These are phyloP conservation scores for Bombus affinis DNA, from an alignment of 1,140 invertebrate species.

Conservation along the genomic window DNA sequence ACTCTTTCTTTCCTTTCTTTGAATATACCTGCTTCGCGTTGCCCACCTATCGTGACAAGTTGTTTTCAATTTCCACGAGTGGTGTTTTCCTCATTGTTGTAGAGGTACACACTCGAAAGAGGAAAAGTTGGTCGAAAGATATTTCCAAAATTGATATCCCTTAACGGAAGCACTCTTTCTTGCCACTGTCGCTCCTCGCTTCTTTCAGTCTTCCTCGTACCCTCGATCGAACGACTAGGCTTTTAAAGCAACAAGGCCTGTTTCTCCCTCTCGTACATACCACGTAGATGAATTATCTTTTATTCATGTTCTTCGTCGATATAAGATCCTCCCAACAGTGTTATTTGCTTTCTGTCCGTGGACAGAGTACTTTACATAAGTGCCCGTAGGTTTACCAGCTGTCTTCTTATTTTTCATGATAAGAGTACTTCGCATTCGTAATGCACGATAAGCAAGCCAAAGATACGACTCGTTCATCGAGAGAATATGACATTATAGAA, in stretches of 20 bases:
- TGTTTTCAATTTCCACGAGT: conserved; percentile 1
- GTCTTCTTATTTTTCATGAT: conserved; percentile 52
- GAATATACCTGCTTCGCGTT: too few relatives aligned
- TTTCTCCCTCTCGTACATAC: conserved; percentile 54
- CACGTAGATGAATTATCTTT: conserved; percentile 76
- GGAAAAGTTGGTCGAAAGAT: background rate
- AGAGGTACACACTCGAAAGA: background rate
- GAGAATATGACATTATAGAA: background rate
- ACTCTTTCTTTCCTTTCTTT: too few relatives aligned
- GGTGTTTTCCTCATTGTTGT: background rate
- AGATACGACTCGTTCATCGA: background rate
- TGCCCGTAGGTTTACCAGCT: conserved; percentile 49
- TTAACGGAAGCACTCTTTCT: background rate
- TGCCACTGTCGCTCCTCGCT: background rate
- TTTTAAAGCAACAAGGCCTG: conserved; percentile 44
- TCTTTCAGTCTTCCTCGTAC: conserved; percentile 10
- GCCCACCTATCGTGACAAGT: background rate
- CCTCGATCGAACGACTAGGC: conserved; percentile 23
- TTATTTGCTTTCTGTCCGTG: conserved; percentile 55
- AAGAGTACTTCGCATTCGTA: conserved; percentile 33
- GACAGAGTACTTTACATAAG: conserved; percentile 66
- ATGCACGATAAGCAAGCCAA: conserved; percentile 1
- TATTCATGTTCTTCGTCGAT: conserved; percentile 70
- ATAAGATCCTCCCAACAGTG: conserved; percentile 27
- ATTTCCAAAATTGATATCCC: background rate